Evolutionary conservation across 1,140 invertebrate genomes (phyloP).

Genomic region (Coptotermes formosanus): DNA sequence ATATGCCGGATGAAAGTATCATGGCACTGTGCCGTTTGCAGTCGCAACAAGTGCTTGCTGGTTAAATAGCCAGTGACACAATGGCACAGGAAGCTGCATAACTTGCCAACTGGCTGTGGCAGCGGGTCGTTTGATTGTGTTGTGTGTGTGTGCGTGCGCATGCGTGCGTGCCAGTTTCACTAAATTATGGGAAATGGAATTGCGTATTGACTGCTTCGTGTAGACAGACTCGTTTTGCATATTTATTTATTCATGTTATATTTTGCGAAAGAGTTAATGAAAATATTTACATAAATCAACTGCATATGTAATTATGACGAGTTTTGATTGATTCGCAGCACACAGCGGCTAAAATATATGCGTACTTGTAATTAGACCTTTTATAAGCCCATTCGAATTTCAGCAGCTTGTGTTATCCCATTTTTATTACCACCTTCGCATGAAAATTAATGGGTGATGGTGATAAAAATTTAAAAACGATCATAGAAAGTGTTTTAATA

Average conservation of each 20-base stretch:
- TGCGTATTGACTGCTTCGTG: not conserved
- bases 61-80: not conserved
- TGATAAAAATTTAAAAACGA: not conserved
- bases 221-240: not conserved
- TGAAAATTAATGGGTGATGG: not conserved
- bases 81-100: not conserved
- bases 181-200: not conserved
- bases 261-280: not conserved
- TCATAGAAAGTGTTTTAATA: not conserved
- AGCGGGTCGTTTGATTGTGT: not conserved
- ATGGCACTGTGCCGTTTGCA: not conserved
- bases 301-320: not conserved
- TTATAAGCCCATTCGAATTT: not conserved
- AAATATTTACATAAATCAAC: not conserved
- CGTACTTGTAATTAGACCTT: not conserved
- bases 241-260: not conserved
- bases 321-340: not conserved
- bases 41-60: not conserved
- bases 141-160: too few relatives aligned
- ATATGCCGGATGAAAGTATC: not conserved
- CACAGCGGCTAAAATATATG: not conserved
- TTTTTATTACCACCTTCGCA: not conserved
- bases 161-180: too few relatives aligned
- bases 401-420: not conserved
- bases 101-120: not conserved